Percentiles rank a stretch among this genome's conserved stretches.
phyloP scores from a whole-genome alignment of 2,113 vertebrate species.

The Tragelaphus imberbis region DNA sequence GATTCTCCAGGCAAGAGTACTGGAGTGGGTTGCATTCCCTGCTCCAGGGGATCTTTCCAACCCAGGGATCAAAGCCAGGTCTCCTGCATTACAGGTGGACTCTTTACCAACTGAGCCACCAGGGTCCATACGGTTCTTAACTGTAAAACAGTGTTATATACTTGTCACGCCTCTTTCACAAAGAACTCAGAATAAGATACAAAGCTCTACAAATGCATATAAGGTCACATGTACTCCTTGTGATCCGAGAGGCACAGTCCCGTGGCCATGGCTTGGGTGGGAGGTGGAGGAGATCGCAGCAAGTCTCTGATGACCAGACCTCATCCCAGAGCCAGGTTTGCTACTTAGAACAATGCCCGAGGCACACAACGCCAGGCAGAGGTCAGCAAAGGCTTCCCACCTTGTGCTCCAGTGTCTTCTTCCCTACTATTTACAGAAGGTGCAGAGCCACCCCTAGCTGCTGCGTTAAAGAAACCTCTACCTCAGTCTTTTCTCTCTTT shows the following conservation, averaged over 20 bases:
- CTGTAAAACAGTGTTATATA: not conserved
- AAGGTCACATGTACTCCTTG: not conserved
- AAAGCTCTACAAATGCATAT: not conserved
- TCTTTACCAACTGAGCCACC: not conserved
- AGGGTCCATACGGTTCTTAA: not conserved
- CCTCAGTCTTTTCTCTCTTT: constrained; percentile 50
- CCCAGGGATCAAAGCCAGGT: not conserved
- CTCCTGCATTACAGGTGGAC: not conserved
- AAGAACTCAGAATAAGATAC: not conserved
- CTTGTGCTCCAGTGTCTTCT: not conserved
- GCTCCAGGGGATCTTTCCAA: not conserved
- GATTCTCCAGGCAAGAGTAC: not conserved
- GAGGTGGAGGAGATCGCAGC: not conserved
- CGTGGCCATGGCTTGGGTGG: accelerated
- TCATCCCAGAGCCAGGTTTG: constrained; percentile 25
- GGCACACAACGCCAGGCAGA: constrained; percentile 40
- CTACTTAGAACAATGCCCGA: constrained; percentile 20
- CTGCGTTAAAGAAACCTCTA: constrained; percentile 54
- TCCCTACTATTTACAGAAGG: not conserved
- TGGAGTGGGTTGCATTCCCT: not conserved
- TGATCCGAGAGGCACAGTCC: not conserved
- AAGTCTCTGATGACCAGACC: not conserved
- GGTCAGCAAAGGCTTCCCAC: constrained; percentile 49
- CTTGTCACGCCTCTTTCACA: not conserved
- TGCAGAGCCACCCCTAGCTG: constrained; percentile 32